A percentile compares a stretch with the other conserved stretches of the same genome.
phyloP scores from a whole-genome alignment of 2,888 invertebrate genomes.

The Ochlodes sylvanus region DNA sequence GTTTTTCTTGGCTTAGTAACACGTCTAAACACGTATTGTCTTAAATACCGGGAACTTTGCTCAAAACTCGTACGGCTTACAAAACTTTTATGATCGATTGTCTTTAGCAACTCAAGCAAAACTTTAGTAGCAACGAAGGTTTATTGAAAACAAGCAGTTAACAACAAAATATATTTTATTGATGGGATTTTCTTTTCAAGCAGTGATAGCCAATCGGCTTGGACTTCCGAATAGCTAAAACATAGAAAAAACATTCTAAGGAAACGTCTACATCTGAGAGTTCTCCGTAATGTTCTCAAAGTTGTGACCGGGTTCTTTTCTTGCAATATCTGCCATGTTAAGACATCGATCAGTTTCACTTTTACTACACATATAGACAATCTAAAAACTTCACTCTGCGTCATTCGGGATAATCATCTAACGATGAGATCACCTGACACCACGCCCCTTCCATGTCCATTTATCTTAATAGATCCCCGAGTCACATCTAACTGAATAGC shows the following conservation, averaged over 20 bases:
- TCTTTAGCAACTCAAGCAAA: not conserved
- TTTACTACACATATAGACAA: no score
- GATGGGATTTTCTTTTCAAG: no score
- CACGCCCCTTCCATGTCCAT: not conserved
- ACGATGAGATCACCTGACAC: not conserved
- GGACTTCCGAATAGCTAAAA: no score
- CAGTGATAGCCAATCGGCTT: no score
- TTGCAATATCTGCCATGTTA: no score
- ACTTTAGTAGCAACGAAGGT: not conserved
- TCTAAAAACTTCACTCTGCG: not conserved
- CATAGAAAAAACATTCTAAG: no score
- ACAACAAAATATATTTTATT: no score
- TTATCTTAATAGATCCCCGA: not conserved
- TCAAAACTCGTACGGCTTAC: not conserved
- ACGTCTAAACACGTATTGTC: slow-evolving; percentile 3
- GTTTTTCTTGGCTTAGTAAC: not conserved
- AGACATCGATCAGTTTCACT: no score
- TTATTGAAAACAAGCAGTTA: not conserved
- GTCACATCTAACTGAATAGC: not conserved
- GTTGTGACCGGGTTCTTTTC: no score
- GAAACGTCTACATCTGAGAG: no score
- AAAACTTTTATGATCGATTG: slow-evolving; percentile 3
- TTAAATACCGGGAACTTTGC: not conserved
- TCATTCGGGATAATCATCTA: not conserved
- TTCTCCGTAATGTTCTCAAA: no score